A percentile compares a stretch with the other conserved stretches of the same genome.
phyloP scores from a whole-genome alignment of 64 coral and sea anemone genomes.

The Catalaphyllia jardinei region DNA sequence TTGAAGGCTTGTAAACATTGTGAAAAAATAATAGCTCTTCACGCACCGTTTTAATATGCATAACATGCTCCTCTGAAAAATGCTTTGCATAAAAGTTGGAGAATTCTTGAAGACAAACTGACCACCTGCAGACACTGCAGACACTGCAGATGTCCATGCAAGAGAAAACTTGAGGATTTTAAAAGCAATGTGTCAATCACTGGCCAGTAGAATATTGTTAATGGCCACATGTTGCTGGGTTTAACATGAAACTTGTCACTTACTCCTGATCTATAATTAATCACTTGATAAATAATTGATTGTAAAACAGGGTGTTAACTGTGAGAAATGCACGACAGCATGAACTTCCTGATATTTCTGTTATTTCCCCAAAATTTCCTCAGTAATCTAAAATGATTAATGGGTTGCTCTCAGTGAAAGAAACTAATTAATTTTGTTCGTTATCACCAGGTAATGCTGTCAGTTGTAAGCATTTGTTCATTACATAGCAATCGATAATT shows the following conservation, averaged over 20 bases:
- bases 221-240: neutral
- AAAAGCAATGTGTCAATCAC: neutral
- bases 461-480: too few species aligned
- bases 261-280: neutral
- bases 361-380: neutral
- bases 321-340: neutral
- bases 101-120: neutral
- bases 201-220: neutral
- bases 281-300: slow-evolving; percentile 14
- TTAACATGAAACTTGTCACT: neutral
- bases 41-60: neutral
- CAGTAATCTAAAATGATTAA: neutral
- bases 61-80: neutral
- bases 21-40: neutral
- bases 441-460: too few species aligned
- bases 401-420: neutral
- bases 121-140: slow-evolving; percentile 1
- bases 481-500: too few species aligned
- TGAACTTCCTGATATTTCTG: neutral
- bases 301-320: slow-evolving; percentile 14
- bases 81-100: neutral
- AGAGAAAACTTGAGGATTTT: neutral
- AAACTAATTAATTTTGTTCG: too few species aligned
- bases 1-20: neutral
- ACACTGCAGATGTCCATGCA: neutral